phyloP scores from a whole-genome alignment of 2,888 invertebrate genomes.

The Nebria brevicollis region DNA sequence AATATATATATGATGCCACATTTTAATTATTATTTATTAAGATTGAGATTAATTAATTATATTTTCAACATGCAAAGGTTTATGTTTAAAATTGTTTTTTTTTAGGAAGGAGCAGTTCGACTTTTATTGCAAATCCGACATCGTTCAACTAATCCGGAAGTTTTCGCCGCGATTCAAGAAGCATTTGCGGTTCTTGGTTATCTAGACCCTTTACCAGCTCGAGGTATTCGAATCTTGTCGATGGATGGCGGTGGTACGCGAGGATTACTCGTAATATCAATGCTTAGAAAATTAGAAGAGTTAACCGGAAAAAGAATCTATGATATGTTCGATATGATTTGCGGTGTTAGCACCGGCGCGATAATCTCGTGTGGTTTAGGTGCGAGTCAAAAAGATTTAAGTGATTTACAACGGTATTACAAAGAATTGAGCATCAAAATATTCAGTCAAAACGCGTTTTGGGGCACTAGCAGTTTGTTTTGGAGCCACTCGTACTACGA shows the following conservation, averaged over 20 bases:
- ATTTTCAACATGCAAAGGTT: no score
- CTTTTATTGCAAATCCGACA: conserved; percentile 69
- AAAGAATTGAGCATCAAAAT: conserved; percentile 71
- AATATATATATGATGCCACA: not conserved
- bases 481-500: conserved; percentile 91
- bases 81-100: conserved; percentile 48
- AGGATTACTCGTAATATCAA: conserved; percentile 86
- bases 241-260: conserved; percentile 93
- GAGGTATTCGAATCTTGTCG: conserved; percentile 82
- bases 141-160: conserved; percentile 59
- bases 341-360: conserved; percentile 86
- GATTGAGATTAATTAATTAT: no score
- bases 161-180: conserved; percentile 60
- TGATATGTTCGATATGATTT: conserved; percentile 88
- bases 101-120: conserved; percentile 75
- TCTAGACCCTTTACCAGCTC: conserved; percentile 72
- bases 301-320: conserved; percentile 74
- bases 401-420: conserved; percentile 71
- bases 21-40: not conserved
- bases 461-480: conserved; percentile 81
- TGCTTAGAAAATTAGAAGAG: conserved; percentile 80
- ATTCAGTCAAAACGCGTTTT: conserved; percentile 72
- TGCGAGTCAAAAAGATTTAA: conserved; percentile 68
- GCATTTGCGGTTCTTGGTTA: conserved; percentile 79
- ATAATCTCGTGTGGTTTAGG: conserved; percentile 80